Conservation (phyloP, 2,113 vertebrate species). For the Gnathonemus longibarbis region DNA sequence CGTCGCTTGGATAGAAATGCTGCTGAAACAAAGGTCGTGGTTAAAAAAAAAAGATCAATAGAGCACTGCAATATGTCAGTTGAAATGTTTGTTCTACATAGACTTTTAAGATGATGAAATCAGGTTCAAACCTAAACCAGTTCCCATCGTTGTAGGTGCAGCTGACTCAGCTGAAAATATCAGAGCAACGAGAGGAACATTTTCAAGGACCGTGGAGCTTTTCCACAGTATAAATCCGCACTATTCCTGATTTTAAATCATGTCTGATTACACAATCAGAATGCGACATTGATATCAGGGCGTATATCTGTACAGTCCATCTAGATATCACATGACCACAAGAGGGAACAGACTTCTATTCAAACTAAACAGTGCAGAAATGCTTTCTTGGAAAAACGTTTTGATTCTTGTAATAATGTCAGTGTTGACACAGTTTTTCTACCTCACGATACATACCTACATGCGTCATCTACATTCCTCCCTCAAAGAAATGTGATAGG, state of each 20-base stretch:
- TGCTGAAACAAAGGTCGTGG: neutral
- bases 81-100: neutral
- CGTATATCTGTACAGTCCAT: neutral
- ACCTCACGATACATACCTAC: neutral
- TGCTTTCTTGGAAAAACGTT: neutral
- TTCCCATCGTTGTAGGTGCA: neutral
- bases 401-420: neutral
- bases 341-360: neutral
- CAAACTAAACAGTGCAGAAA: neutral
- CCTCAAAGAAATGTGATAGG: constrained; percentile 28
- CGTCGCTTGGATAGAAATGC: neutral
- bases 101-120: neutral
- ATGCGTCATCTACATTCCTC: constrained; percentile 11
- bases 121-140: neutral
- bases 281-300: neutral
- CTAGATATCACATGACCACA: neutral
- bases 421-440: neutral
- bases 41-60: neutral
- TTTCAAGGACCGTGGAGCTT: neutral
- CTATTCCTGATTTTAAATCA: neutral
- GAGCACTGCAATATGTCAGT: neutral
- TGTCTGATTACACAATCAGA: neutral
- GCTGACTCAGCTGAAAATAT: neutral
- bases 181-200: neutral
- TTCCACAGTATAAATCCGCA: neutral